Conservation (phyloP, 1,140 invertebrate species). For the Triops longicaudatus region DNA sequence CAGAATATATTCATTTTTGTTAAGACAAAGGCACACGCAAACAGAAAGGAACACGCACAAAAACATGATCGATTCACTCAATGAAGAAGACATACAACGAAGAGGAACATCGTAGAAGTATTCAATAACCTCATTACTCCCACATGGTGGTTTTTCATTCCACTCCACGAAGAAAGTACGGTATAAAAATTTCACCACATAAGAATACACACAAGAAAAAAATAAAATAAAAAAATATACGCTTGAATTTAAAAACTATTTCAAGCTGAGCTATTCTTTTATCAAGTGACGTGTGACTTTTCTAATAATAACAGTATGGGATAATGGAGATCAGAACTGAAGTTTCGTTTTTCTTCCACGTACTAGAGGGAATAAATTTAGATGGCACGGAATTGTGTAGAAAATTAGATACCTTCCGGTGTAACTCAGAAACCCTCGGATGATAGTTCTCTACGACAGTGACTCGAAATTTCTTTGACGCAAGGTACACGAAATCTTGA, state of each 20-base stretch:
- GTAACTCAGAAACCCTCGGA: slow-evolving; percentile 1
- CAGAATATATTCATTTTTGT: too few species aligned
- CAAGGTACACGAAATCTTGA: slow-evolving; percentile 51
- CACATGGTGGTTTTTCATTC: too few species aligned
- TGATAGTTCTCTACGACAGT: slow-evolving; percentile 19
- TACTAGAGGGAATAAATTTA: neutral
- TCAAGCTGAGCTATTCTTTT: neutral
- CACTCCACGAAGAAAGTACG: too few species aligned
- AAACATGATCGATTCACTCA: too few species aligned
- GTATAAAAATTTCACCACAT: neutral
- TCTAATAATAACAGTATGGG: neutral
- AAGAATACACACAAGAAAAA: neutral
- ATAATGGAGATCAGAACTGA: slow-evolving; percentile 21
- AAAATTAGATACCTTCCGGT: slow-evolving; percentile 20
- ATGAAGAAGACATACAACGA: too few species aligned
- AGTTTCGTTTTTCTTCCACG: neutral
- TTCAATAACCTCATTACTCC: too few species aligned
- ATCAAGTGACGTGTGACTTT: neutral
- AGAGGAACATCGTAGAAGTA: too few species aligned
- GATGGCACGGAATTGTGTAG: neutral
- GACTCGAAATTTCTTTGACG: slow-evolving; percentile 19
- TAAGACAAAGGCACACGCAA: too few species aligned
- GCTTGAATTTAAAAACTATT: neutral
- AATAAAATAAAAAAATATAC: neutral
- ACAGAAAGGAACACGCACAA: too few species aligned